phyloP scores from a whole-genome alignment of 2,113 vertebrate species.

The Sturnus vulgaris region DNA sequence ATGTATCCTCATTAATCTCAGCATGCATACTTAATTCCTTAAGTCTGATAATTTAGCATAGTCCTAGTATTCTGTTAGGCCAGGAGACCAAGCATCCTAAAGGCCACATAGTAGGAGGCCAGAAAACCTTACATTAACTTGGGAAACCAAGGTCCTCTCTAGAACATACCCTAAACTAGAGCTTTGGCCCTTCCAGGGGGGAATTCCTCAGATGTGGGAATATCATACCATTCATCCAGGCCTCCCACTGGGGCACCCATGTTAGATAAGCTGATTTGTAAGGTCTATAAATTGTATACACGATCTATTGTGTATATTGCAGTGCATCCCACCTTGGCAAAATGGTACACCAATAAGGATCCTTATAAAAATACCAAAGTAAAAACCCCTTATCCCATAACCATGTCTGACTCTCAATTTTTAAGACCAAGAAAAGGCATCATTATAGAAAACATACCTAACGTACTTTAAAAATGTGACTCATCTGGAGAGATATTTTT shows the following conservation, averaged over 20 bases:
- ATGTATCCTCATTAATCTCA: background rate
- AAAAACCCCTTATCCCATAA: background rate
- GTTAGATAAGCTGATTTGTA: background rate
- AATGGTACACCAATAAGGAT: background rate
- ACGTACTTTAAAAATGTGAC: background rate
- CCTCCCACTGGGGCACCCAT: too few species aligned
- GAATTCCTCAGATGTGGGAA: background rate
- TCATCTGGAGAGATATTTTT: background rate
- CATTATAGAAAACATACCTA: background rate
- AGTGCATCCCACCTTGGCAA: background rate
- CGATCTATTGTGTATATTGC: fast-evolving
- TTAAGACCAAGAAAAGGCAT: background rate
- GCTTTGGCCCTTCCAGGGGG: too few species aligned
- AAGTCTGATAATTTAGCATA: background rate
- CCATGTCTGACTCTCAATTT: background rate
- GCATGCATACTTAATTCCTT: background rate
- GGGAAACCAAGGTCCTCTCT: background rate
- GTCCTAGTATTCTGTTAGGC: background rate
- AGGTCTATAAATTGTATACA: background rate
- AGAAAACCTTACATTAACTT: background rate
- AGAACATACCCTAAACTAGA: background rate
- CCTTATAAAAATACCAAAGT: background rate
- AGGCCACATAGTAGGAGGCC: fast-evolving
- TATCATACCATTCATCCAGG: background rate
- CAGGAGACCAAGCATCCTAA: background rate